Evolutionary conservation across 2,888 invertebrate genomes (phyloP), one percentile per base, ranked within the genome.

Genomic region (Glomeris marginata): DNA sequence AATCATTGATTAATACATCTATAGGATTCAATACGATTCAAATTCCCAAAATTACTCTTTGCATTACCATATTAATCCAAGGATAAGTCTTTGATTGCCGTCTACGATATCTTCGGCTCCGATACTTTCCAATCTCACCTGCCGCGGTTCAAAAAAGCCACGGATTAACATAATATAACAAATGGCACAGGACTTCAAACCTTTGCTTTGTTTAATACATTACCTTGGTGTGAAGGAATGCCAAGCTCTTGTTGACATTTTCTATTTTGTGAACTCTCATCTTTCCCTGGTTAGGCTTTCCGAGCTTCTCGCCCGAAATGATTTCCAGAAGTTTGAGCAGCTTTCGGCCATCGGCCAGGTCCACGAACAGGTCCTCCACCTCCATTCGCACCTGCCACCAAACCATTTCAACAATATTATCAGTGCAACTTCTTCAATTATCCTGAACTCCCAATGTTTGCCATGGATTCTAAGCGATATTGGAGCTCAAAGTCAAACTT

Each of bases 71-170:
- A 98, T 94, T 47, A 98, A 77, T 60, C 97, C 97, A 57, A 98
- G 78, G 66, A 97, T 98, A 57, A 98, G 77, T 45, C 94, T 77
- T 41, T 90, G 92, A 73, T 97, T 97, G 34, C 95, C 91, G 69
- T 98, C 97, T 55, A 95, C 92, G 58, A 98, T 97, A 69, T 98
- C 97, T 71, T 97, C 95, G 15, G 97, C 95, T 56, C 97, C 97
- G 63, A 98, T 97, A 62, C 92, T 95, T 73, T 97, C 97, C 68
- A 97, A 71, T 45, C 94, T 82, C 53, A 97, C 88, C 90, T 90
- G 67, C 1, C 61, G 60, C 41, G 45, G 10, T 21, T 10, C 34
- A 41, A 35, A 35, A 44, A 13, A 15, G 22, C 6, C 16, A n/a
- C n/a, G 15, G 5, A 18, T 35, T 4, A 2, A 18, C 28, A 11